A percentile compares a stretch with the other conserved stretches of the same genome.
These are phyloP conservation scores for Zaprionus ghesquierei DNA, from an alignment of 1,140 invertebrate genomes.

Conservation along the genomic window DNA sequence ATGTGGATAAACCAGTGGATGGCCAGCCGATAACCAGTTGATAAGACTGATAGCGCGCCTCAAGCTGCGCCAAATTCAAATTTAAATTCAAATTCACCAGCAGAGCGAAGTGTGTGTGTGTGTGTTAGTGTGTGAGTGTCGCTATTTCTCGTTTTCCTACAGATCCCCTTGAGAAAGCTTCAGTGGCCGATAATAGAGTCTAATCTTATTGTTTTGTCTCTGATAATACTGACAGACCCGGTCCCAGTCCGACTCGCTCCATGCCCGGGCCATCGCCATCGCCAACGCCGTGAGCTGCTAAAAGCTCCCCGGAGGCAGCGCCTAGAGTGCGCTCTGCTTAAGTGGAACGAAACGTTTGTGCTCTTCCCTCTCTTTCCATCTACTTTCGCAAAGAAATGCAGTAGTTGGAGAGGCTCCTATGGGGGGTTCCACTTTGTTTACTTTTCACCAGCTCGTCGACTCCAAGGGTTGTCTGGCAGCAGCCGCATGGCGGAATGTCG, in stretches of 20 bases:
- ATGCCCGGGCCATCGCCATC: not conserved
- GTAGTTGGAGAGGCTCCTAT: not conserved
- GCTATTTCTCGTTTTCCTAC: too few species aligned
- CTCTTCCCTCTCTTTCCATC: not conserved
- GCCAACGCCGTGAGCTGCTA: not conserved
- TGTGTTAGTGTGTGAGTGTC: too few species aligned
- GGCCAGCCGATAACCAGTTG: not conserved
- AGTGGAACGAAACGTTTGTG: conserved; percentile 16
- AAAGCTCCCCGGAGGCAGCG: conserved; percentile 32
- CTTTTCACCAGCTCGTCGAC: conserved; percentile 39
- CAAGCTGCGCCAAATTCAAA: not conserved
- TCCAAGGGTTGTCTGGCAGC: not conserved
- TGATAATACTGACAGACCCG: too few species aligned
- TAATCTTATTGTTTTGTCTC: conserved; percentile 15
- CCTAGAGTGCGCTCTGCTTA: conserved; percentile 15
- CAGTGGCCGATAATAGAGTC: conserved; percentile 2
- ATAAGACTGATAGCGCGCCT: not conserved
- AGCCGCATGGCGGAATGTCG: not conserved
- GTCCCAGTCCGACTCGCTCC: too few species aligned
- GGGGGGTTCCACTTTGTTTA: conserved; percentile 50
- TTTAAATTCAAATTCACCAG: conserved; percentile 9
- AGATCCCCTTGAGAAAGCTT: not conserved
- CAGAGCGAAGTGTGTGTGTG: not conserved
- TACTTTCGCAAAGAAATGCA: not conserved
- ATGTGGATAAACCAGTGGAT: conserved; percentile 31